These are phyloP conservation scores for Ganaspis sp. DNA, from an alignment of 1,140 invertebrate genomes.

Conservation along the genomic window DNA sequence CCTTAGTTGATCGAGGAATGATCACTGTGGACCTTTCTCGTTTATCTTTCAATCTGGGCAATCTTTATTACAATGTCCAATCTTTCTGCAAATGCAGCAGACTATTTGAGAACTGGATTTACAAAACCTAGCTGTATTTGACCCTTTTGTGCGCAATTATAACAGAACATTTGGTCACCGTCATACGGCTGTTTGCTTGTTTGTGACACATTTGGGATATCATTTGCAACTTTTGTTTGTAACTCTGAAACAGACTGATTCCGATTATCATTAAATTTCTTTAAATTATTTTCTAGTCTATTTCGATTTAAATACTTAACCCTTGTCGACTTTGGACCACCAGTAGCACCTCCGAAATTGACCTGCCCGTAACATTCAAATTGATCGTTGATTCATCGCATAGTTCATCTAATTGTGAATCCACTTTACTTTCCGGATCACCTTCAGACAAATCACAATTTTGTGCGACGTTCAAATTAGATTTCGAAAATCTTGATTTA, in stretches of 20 bases:
- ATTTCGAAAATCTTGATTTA: too few relatives aligned
- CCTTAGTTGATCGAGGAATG: neutral
- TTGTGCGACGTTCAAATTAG: neutral
- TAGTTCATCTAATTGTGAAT: neutral
- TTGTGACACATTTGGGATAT: neutral
- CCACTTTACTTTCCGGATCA: too few relatives aligned
- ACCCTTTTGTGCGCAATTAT: neutral
- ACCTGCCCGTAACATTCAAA: neutral
- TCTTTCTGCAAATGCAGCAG: neutral
- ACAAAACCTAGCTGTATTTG: neutral
- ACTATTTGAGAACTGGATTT: neutral
- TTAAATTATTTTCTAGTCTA: neutral
- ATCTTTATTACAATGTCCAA: neutral
- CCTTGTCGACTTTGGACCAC: neutral
- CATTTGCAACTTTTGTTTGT: neutral
- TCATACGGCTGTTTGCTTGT: too few relatives aligned
- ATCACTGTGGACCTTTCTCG: constrained; percentile 3
- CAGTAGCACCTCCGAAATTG: neutral
- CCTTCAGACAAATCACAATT: neutral
- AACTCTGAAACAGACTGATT: too few relatives aligned
- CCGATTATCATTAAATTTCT: neutral
- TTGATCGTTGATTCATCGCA: neutral
- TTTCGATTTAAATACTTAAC: neutral
- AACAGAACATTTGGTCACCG: neutral
- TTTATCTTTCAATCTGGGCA: neutral